Evolutionary conservation across 2,113 vertebrate species (phyloP), one percentile per base, ranked within the genome.

Genomic region (Chrysemys picta): DNA sequence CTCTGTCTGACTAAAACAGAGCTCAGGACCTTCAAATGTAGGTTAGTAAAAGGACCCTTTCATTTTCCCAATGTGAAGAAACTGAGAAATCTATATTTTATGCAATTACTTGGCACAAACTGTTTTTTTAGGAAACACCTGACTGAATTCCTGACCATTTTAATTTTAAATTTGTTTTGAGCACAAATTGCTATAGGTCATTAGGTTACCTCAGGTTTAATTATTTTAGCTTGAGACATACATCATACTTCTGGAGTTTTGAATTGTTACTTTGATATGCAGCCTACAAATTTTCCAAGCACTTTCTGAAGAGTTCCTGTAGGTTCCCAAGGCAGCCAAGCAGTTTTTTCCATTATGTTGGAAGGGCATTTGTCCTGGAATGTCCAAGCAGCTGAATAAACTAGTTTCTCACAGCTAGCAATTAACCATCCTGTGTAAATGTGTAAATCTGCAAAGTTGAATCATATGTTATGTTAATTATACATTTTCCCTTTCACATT

Each of bases 321-420:
- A 90, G 57, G 85, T 29, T 24, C 45, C 76, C 22, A 85, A 93
- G 53, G 45, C 85, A 95, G 62, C 31, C 45, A 93, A 85, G 24
- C 29, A 91, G 75, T 59, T 89, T 91, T 21, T 53, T 93, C 62
- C 69, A 90, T 76, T 31, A 91, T 62, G 19, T 29, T 22, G 56
- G 72, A 82, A 84, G 47, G n/a, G 29, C n/a, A 82, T 59, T 91
- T 78, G 19, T 52, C 86, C 52, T 49, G 50, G 83, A 94, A 84
- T 85, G 95, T 96, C 87, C 50, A 86, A 72, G 84, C 42, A 96
- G 80, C 69, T 93, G 79, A 97, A 88, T 82, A 95, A 94, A 94
- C 69, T 65, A 53, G 47, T 75, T 93, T 94, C 82, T 86, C 82
- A 80, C 57, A 91, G 62, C 10, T 85, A 90, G 35, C 82, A 91